These are phyloP conservation scores for Corythoichthys haematopterus DNA, from an alignment of 2,113 vertebrate species.

Conservation along the genomic window DNA sequence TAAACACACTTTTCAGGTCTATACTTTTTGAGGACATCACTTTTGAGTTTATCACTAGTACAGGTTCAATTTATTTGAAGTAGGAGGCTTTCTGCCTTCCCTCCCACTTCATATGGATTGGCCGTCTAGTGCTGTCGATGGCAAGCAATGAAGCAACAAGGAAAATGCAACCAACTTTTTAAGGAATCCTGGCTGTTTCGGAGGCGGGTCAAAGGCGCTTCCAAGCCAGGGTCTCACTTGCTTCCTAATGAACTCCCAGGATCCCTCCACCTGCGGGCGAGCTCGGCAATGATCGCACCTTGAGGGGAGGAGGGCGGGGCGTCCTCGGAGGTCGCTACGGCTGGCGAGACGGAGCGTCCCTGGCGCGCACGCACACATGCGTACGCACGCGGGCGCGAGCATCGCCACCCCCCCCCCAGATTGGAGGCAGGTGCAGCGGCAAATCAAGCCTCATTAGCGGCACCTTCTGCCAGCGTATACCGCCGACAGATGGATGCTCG, in stretches of 20 bases:
- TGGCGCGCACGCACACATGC: constrained; percentile 23
- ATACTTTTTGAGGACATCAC: no score
- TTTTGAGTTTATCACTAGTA: no score
- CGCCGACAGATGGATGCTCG: constrained; percentile 75
- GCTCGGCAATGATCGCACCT: constrained; percentile 77
- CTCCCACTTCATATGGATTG: no score
- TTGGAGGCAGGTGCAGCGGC: constrained; percentile 78
- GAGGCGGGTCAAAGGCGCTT: constrained; percentile 63
- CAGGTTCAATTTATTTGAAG: no score
- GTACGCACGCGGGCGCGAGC: constrained; percentile 22
- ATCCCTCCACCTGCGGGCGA: constrained; percentile 65
- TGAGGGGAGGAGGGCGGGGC: constrained; percentile 55
- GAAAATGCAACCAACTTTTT: no score
- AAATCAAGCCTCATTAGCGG: constrained; percentile 80
- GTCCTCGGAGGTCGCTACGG: constrained; percentile 28
- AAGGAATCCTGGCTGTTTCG: constrained; percentile 46
- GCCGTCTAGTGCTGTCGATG: no score
- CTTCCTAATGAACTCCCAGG: constrained; percentile 76
- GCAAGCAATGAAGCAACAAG: no score
- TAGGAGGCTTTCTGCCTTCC: no score
- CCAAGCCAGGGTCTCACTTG: constrained; percentile 62
- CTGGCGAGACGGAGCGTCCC: constrained; percentile 49
- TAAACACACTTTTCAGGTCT: no score
- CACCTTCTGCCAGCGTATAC: constrained; percentile 76
- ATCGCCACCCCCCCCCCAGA: constrained; percentile 55